Evolutionary conservation across 2,113 vertebrate genomes (phyloP), one percentile per base, ranked within the genome.

Genomic region (Thunnus thynnus): DNA sequence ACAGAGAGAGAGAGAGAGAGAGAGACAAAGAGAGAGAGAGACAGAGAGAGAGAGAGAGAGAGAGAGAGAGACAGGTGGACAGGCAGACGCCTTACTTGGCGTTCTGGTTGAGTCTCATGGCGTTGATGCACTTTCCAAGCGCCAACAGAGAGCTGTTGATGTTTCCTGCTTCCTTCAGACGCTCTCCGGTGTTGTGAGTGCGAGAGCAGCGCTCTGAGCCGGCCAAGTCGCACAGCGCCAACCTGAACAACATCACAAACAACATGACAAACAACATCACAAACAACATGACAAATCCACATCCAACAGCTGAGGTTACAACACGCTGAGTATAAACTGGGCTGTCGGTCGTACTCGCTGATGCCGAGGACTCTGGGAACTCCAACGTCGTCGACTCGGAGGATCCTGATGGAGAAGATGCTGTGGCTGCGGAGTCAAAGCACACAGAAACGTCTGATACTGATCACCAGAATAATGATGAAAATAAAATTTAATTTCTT

Each of bases 151-250:
- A 99, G 10, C 90, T 96, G 86, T 99, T 99, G 89, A 99, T 99
- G 80, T 97, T 99, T 17, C 97, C 97, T 1, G 96, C 96, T 81
- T 99, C 98, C 90, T 97, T 99, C 66, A 99, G 91, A n/a, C 98
- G 93, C 44, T 97, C 96, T 14, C 97, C 98, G 82, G 96, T 96
- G 88, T 97, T 99, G n/a, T 92, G 96, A 0, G 98, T 98, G 50
- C 97, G 97, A 17, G 96, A 94, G 41, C 92, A 98, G 69, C 98
- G 94, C 90, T 99, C 98, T 0, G 98, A 99, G 18, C 98, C 98
- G 78, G 98, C 98, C 81, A 99, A 96, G 88, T 99, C 98, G 83
- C 98, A 99, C 69, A 99, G 91, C 0, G 92, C 95, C 78, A 99
- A 77, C 54, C 98, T 99, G 20, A 44, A 63, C 3, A 30, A 30